These are phyloP conservation scores for Phataginus tricuspis DNA, from an alignment of 2,797 vertebrate species.

Conservation along the genomic window DNA sequence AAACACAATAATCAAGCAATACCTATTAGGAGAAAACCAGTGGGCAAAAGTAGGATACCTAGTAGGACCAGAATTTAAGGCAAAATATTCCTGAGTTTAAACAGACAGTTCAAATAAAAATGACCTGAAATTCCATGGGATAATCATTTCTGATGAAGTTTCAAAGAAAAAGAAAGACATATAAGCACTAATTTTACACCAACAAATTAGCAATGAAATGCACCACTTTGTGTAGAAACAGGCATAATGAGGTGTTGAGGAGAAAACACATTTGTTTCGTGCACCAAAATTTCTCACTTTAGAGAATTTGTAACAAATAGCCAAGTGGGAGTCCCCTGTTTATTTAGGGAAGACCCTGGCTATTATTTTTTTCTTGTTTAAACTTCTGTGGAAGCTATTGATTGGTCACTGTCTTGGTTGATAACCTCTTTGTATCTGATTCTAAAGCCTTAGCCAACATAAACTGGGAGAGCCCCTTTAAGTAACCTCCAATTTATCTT, in stretches of 20 bases:
- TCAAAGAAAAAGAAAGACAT: neutral
- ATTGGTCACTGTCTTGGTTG: neutral
- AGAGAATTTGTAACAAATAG: constrained; percentile 52
- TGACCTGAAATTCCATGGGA: neutral
- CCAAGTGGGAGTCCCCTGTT: neutral
- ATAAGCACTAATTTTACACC: neutral
- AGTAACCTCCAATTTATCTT: neutral
- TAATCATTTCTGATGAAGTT: neutral
- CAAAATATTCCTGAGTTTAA: neutral
- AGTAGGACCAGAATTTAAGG: neutral
- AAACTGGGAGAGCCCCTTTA: neutral
- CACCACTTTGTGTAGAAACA: neutral
- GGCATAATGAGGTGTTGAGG: neutral
- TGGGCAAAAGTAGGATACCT: neutral
- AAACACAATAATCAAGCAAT: neutral
- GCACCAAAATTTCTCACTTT: constrained; percentile 17
- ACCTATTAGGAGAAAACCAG: neutral
- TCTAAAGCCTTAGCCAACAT: neutral
- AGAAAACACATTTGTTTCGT: neutral
- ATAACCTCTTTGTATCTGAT: neutral
- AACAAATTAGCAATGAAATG: neutral
- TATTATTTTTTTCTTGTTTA: neutral
- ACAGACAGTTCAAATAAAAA: neutral
- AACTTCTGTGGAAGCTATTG: neutral
- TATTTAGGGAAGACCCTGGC: neutral